These are phyloP conservation scores for Rousettus leschenaultii DNA, from an alignment of 2,113 vertebrate genomes.

Conservation along the genomic window DNA sequence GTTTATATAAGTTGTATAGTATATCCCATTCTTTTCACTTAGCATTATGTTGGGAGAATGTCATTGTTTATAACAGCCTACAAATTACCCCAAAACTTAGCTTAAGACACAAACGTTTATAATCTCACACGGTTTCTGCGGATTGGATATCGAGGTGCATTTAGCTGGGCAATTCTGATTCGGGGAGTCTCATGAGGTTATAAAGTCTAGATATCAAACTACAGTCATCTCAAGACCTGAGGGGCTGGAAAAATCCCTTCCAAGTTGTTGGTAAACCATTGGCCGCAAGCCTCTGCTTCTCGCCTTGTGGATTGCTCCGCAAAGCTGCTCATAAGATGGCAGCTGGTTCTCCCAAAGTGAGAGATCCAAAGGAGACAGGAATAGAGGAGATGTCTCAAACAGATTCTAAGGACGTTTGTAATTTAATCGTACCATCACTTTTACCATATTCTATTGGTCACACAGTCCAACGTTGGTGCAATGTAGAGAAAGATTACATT, in stretches of 20 bases:
- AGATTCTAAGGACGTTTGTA: neutral
- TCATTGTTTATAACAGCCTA: too few species aligned
- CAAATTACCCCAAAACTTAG: neutral
- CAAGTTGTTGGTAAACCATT: neutral
- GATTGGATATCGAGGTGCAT: neutral
- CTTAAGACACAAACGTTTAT: neutral
- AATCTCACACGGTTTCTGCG: neutral
- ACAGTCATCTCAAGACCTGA: neutral
- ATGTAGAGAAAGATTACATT: neutral
- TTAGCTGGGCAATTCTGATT: neutral
- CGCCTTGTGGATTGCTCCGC: neutral
- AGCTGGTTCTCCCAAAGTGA: neutral
- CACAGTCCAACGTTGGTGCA: neutral
- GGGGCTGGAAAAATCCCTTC: neutral
- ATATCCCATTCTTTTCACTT: too few species aligned
- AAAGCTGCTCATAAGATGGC: neutral
- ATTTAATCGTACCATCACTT: neutral
- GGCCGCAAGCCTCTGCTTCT: neutral
- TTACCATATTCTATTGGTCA: neutral
- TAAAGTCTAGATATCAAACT: neutral
- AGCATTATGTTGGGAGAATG: too few species aligned
- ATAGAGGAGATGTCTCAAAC: neutral
- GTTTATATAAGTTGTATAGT: neutral
- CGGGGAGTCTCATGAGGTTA: too few species aligned
- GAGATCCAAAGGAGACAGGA: neutral